Evolutionary conservation across 2,113 vertebrate species (phyloP).

Genomic region (Ascaphus truei): DNA sequence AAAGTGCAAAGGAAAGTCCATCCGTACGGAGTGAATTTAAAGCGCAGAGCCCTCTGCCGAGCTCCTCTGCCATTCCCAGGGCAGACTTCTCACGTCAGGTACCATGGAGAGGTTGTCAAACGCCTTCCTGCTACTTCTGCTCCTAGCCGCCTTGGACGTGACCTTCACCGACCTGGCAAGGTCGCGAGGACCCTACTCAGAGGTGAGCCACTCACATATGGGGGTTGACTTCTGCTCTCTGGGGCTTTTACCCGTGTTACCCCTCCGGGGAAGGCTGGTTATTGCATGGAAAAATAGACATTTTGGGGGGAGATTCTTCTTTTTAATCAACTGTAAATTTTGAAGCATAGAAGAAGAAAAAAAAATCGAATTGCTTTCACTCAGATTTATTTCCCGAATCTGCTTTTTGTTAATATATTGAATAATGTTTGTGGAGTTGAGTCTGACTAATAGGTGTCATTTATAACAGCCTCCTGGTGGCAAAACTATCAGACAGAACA

Average conservation of each 20-base stretch:
- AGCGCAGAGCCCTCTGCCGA: slow-evolving; percentile 2
- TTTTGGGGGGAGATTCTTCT: too few relatives aligned
- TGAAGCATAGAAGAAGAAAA: too few relatives aligned
- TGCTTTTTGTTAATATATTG: too few relatives aligned
- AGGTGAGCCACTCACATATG: slow-evolving; percentile 18
- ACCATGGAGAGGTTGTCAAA: background rate
- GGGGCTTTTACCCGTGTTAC: background rate
- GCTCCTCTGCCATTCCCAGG: background rate
- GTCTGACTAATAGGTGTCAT: too few relatives aligned
- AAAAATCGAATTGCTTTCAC: too few relatives aligned
- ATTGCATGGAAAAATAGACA: too few relatives aligned
- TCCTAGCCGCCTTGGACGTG: background rate
- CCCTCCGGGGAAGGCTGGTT: too few relatives aligned
- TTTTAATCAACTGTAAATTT: too few relatives aligned
- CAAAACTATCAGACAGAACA: too few relatives aligned
- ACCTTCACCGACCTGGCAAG: background rate
- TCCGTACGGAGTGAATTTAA: background rate
- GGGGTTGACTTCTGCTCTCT: background rate
- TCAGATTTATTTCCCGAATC: too few relatives aligned
- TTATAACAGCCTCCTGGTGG: too few relatives aligned
- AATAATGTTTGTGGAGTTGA: too few relatives aligned
- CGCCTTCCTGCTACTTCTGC: background rate
- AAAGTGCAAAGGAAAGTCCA: slow-evolving; percentile 35
- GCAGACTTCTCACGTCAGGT: background rate
- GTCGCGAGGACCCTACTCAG: background rate